A percentile compares a stretch with the other conserved stretches of the same genome.
Conservation (phyloP, 2,797 vertebrate species). For the Clarias laeviceps region DNA sequence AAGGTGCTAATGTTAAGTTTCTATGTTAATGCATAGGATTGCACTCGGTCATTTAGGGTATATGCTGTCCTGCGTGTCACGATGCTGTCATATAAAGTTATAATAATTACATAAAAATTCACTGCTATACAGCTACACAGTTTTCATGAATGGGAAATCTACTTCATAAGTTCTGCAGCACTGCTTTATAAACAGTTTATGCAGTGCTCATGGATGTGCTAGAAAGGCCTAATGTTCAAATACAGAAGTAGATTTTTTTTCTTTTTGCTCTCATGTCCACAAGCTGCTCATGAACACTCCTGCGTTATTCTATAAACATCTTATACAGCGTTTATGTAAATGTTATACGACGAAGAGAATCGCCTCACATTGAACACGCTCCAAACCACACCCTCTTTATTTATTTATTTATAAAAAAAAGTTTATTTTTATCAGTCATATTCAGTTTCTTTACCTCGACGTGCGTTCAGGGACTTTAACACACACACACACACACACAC, state of each 20-base stretch:
- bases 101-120: too few species aligned
- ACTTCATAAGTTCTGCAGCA: neutral
- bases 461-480: constrained; percentile 3
- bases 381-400: too few species aligned
- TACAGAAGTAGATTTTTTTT: neutral
- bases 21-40: too few species aligned
- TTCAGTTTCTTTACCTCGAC: neutral
- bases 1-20: too few species aligned
- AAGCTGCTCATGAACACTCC: neutral
- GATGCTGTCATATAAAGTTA: too few species aligned
- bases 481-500: neutral
- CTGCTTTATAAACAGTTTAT: neutral
- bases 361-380: too few species aligned
- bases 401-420: too few species aligned
- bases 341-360: neutral
- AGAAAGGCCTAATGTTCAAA: neutral
- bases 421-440: neutral
- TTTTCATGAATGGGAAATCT: too few species aligned
- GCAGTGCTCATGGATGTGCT: neutral
- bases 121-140: too few species aligned
- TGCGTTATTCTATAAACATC: neutral
- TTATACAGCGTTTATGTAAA: neutral
- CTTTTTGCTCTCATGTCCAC: neutral
- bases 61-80: too few species aligned
- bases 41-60: too few species aligned